A percentile compares a stretch with the other conserved stretches of the same genome.
Evolutionary conservation across 2,888 invertebrate genomes (phyloP).

Genomic region (Drosophila planitibia): DNA sequence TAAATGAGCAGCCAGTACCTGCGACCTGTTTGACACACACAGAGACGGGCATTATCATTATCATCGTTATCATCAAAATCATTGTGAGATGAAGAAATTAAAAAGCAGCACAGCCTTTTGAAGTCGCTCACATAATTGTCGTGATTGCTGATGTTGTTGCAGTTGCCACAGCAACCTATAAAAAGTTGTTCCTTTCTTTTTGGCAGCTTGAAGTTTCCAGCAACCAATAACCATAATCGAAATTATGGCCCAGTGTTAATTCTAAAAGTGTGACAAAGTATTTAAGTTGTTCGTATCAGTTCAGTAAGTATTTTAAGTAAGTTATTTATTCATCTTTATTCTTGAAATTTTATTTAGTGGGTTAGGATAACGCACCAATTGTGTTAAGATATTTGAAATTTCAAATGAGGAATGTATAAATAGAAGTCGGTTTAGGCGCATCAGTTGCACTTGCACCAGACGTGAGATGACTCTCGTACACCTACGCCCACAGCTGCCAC

Average conservation of each 20-base stretch:
- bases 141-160: slow-evolving; percentile 11
- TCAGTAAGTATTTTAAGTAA: background rate
- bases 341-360: too few relatives aligned
- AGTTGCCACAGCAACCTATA: slow-evolving; percentile 20
- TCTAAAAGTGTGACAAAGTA: slow-evolving; percentile 29
- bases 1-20: slow-evolving; percentile 52
- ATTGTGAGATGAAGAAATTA: slow-evolving; percentile 51
- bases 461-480: background rate
- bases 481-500: slow-evolving; percentile 11
- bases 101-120: slow-evolving; percentile 67
- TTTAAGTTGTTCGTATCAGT: slow-evolving; percentile 2
- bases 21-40: slow-evolving; percentile 63
- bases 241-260: slow-evolving; percentile 10
- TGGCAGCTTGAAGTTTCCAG: slow-evolving; percentile 22
- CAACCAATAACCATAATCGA: slow-evolving; percentile 10
- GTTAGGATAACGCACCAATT: background rate
- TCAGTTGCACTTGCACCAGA: slow-evolving; percentile 5
- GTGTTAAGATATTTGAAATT: too few relatives aligned
- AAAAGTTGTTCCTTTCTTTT: background rate
- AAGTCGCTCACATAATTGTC: slow-evolving; percentile 63
- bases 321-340: background rate
- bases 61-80: slow-evolving; percentile 28
- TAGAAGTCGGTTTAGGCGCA: background rate
- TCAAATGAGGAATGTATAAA: too few relatives aligned
- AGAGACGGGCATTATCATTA: slow-evolving; percentile 3